Percentiles rank a stretch among this genome's conserved stretches.
phyloP scores from a whole-genome alignment of 92 coral and sea anemone species.

The Epizoanthus scotinus region DNA sequence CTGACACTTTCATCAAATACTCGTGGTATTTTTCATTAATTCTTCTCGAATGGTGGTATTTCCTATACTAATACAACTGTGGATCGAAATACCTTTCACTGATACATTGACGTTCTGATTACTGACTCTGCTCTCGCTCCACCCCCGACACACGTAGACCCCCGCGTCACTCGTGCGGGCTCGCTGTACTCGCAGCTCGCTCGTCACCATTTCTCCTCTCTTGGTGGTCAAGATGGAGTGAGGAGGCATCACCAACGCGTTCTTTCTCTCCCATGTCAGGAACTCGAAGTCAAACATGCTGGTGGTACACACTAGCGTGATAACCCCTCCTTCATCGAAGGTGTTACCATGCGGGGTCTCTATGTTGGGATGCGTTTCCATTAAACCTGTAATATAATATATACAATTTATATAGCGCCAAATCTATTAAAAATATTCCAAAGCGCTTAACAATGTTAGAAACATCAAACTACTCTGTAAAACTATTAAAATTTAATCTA shows the following conservation, averaged over 20 bases:
- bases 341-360: slow-evolving; percentile 28
- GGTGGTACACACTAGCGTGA: slow-evolving; percentile 13
- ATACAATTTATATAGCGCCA: no score
- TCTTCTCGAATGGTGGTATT: no score
- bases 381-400: slow-evolving; percentile 18
- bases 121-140: slow-evolving; percentile 54
- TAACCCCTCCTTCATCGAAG: slow-evolving; percentile 31
- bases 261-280: slow-evolving; percentile 33
- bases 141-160: slow-evolving; percentile 68
- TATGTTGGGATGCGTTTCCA: background rate
- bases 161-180: slow-evolving; percentile 59
- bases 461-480: no score
- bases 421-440: no score
- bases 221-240: background rate
- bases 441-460: no score
- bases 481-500: no score
- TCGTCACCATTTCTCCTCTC: slow-evolving; percentile 37
- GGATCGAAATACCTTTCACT: slow-evolving; percentile 47
- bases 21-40: no score
- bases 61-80: no score
- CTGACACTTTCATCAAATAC: no score
- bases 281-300: slow-evolving; percentile 41
- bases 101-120: slow-evolving; percentile 46
- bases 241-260: background rate
- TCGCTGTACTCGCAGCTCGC: slow-evolving; percentile 14